Conservation (phyloP, 2,797 vertebrate species). For the Capromys pilorides region DNA sequence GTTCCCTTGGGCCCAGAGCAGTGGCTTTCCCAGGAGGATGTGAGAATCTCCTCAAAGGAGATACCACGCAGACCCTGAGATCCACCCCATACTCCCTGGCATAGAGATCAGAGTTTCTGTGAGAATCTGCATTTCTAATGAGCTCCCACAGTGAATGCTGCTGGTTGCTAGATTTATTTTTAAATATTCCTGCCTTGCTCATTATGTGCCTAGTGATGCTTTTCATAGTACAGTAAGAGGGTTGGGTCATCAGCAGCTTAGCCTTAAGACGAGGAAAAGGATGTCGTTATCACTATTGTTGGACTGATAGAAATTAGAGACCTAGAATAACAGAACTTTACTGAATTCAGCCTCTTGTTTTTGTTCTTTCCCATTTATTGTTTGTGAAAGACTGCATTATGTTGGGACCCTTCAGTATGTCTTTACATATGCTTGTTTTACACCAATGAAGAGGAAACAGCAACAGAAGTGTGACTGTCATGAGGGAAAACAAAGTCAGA, state of each 20-base stretch:
- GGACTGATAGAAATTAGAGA: not conserved
- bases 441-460: not conserved
- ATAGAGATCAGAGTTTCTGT: not conserved
- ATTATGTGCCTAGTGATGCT: not conserved
- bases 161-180: not conserved
- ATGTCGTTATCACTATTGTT: not conserved
- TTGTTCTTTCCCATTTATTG: not conserved
- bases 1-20: not conserved
- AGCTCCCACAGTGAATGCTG: not conserved
- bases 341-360: not conserved
- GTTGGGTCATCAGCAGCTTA: not conserved
- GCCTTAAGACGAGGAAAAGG: not conserved
- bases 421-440: not conserved
- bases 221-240: not conserved
- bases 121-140: rapidly evolving
- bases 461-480: not conserved
- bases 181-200: not conserved
- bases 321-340: not conserved
- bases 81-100: not conserved
- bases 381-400: not conserved
- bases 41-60: not conserved
- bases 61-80: rapidly evolving
- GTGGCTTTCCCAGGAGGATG: rapidly evolving
- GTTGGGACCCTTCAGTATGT: not conserved
- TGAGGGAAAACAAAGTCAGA: not conserved